These are phyloP conservation scores for Lithophane socia DNA, from an alignment of 2,888 invertebrate species.

Conservation along the genomic window DNA sequence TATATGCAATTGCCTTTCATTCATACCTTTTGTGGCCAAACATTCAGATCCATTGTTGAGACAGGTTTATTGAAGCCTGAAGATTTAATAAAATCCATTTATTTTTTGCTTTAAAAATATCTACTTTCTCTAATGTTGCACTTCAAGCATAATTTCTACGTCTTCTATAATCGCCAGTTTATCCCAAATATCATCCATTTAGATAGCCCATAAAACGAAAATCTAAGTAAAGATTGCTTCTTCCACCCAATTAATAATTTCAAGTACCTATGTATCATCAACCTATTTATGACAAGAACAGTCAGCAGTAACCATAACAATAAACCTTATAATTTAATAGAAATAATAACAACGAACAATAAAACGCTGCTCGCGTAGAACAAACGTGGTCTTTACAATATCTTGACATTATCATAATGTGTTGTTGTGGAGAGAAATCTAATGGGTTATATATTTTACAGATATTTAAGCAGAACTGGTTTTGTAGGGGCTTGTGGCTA, in stretches of 20 bases:
- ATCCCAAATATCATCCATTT: not conserved
- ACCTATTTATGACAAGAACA: slow-evolving; percentile 27
- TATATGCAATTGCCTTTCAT: too few relatives aligned
- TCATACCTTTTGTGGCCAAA: too few relatives aligned
- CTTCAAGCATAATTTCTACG: too few relatives aligned
- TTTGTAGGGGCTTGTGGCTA: too few relatives aligned
- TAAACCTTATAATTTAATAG: slow-evolving; percentile 16
- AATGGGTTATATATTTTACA: slow-evolving; percentile 8
- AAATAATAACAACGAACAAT: slow-evolving; percentile 27
- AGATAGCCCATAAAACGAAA: too few relatives aligned
- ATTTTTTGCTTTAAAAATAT: not conserved
- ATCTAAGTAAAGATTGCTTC: not conserved
- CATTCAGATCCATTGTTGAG: too few relatives aligned
- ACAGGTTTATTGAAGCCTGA: too few relatives aligned
- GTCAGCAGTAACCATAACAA: not conserved
- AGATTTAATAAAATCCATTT: not conserved
- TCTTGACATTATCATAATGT: slow-evolving; percentile 36
- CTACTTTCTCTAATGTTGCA: too few relatives aligned
- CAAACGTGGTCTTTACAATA: slow-evolving; percentile 7
- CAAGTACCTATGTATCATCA: slow-evolving; percentile 17
- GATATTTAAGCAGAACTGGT: not conserved
- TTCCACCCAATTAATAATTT: not conserved
- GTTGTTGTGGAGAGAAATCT: slow-evolving; percentile 23
- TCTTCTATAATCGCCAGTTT: not conserved
- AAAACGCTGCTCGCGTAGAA: slow-evolving; percentile 24